Evolutionary conservation across 2,888 invertebrate species (phyloP).

Genomic region (Yponomeuta malinellus): DNA sequence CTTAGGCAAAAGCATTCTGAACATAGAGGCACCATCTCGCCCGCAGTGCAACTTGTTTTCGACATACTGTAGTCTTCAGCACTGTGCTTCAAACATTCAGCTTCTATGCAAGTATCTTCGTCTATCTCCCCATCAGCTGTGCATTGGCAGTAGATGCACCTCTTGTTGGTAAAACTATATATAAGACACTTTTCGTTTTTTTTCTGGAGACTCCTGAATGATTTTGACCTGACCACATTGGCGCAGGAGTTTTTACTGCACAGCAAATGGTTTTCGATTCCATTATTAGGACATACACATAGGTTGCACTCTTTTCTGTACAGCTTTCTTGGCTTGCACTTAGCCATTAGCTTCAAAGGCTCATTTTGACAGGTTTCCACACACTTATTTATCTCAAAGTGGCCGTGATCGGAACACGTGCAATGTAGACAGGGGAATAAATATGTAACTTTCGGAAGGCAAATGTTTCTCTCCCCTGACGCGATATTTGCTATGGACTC

Average conservation of each 20-base stretch:
- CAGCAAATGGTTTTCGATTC: constrained; percentile 32
- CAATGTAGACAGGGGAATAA: constrained; percentile 57
- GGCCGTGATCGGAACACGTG: constrained; percentile 49
- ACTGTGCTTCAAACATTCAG: constrained; percentile 41
- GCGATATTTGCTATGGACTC: constrained; percentile 24
- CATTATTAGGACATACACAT: constrained; percentile 8
- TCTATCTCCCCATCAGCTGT: constrained; percentile 39
- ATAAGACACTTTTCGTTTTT: constrained; percentile 32
- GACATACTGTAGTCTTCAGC: constrained; percentile 31
- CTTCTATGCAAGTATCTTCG: constrained; percentile 45
- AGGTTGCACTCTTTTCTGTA: constrained; percentile 5
- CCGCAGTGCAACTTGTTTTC: constrained; percentile 39
- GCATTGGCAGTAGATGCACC: constrained; percentile 58
- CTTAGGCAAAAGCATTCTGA: constrained; percentile 54
- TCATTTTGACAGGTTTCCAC: constrained; percentile 43
- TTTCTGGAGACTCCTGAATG: not conserved
- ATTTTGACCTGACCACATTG: not conserved
- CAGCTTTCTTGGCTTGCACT: constrained; percentile 45
- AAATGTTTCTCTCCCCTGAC: constrained; percentile 35
- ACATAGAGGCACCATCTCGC: constrained; percentile 53
- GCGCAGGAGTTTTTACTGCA: constrained; percentile 40
- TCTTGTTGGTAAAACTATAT: constrained; percentile 43
- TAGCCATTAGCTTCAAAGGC: constrained; percentile 21
- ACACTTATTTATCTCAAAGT: constrained; percentile 48
- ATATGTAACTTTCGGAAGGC: constrained; percentile 61